phyloP scores from a whole-genome alignment of 2,888 invertebrate genomes.

The Ashinkailepas kermadecensis region DNA sequence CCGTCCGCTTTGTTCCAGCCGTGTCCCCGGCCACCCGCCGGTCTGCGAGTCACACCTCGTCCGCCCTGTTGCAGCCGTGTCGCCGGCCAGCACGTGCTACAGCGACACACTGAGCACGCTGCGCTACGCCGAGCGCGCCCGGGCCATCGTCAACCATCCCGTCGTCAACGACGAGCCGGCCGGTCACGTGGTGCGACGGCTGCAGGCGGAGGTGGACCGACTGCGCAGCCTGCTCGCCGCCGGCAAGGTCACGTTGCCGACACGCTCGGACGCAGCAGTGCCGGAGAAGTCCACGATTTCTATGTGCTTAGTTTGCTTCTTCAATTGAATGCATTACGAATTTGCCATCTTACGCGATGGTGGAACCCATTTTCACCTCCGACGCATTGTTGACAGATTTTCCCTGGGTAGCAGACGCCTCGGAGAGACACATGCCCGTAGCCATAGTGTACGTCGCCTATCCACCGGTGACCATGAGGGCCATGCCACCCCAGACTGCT shows the following conservation, averaged over 20 bases:
- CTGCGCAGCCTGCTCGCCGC: conserved; percentile 26
- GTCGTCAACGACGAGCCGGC: conserved; percentile 54
- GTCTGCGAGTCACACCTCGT: conserved; percentile 41
- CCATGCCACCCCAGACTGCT: no score
- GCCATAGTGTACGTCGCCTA: no score
- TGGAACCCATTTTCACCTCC: no score
- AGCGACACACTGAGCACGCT: conserved; percentile 73
- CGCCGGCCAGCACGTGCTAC: conserved; percentile 66
- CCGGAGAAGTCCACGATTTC: no score
- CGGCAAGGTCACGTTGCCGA: not conserved
- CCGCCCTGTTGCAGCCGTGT: conserved; percentile 53
- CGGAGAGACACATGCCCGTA: no score
- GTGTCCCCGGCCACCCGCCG: conserved; percentile 64
- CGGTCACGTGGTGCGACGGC: conserved; percentile 32
- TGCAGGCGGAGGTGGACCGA: conserved; percentile 29
- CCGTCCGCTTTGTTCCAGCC: conserved; percentile 47
- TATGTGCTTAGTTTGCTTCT: no score
- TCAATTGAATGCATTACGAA: no score
- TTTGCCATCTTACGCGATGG: no score
- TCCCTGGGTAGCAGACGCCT: no score
- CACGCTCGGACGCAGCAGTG: no score
- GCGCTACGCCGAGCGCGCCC: conserved; percentile 67
- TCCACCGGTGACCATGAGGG: no score
- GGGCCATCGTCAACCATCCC: conserved; percentile 58
- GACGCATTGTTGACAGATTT: no score